A percentile compares a stretch with the other conserved stretches of the same genome.
Evolutionary conservation across 2,888 invertebrate species (phyloP).

Genomic region (Creontiades dilutus): DNA sequence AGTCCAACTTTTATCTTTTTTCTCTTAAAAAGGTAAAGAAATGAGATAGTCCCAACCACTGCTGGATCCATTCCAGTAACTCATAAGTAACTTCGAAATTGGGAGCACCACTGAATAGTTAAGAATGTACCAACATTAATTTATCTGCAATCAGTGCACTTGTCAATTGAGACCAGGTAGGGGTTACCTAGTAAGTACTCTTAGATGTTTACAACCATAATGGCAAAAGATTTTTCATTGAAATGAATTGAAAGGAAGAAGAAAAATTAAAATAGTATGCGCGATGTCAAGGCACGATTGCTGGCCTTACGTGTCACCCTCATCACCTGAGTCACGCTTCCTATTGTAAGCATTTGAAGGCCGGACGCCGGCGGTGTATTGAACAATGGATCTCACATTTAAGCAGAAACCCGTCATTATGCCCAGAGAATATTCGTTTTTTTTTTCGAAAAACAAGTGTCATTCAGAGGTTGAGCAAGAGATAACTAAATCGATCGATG

Average conservation of each 20-base stretch:
- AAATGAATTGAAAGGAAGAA: neutral
- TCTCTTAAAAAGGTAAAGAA: too few species aligned
- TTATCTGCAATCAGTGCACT: too few species aligned
- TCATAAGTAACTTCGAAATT: too few species aligned
- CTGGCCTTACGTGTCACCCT: neutral
- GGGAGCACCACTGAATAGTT: too few species aligned
- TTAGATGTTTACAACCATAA: neutral
- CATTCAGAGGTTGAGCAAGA: neutral
- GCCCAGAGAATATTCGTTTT: too few species aligned
- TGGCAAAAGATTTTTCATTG: neutral
- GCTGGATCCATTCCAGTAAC: too few species aligned
- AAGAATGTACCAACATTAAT: too few species aligned
- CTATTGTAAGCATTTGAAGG: constrained; percentile 30
- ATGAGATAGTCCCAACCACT: too few species aligned
- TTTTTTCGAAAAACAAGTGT: neutral
- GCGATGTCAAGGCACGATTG: neutral
- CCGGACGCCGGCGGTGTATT: neutral
- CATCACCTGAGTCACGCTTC: constrained; percentile 23
- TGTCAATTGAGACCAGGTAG: too few species aligned
- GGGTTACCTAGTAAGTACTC: too few species aligned
- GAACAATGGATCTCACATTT: constrained; percentile 18
- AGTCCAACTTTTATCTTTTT: too few species aligned
- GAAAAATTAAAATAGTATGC: neutral
- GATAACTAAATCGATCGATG: too few species aligned
- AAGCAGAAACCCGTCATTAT: neutral